Evolutionary conservation across 1,140 invertebrate species (phyloP), one percentile per base, ranked within the genome.

Genomic region (Sitobion miscanthi): DNA sequence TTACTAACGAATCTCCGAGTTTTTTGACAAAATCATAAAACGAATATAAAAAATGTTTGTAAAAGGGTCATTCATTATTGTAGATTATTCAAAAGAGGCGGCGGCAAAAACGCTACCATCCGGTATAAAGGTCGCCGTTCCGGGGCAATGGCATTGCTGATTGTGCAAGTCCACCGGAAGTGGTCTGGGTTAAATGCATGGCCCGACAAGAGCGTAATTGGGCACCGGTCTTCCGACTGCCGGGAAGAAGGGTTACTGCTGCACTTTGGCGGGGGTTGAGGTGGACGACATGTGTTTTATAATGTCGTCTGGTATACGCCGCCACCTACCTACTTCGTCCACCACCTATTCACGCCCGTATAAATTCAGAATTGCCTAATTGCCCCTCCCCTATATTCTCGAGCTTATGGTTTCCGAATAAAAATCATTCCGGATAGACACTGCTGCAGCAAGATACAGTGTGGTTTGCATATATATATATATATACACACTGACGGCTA

Each of bases 221-320:
- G 90, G 21, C 90, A 49, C 30, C n/a, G 90, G 90, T 82, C 90
- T 83, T 47, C 9, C 45, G 62, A 62, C 25, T n/a, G 38, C 83
- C 21, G 35, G 35, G 47, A 89, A 89, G 49, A 69, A 47, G 38
- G 90, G 90, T 62, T 90, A 23, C 23, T 11, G 9, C 62, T 77
- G 62, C 14, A 14, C 62, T 69, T 69, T 69, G 17, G 30, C 62
- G 45, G 0, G 5, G 5, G 20, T 14, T 8, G 23, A 57, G 42
- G 25, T 62, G 57, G 90, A 69, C 62, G n/a, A 91, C 90, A 47
- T 69, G 45, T 91, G 90, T 91, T 69, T 91, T n/a, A 62, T 90
- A 90, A 62, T 90, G 54, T 90, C 89, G 54, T 62, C 89, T 25
- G 89, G 47, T 49, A 17, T 52, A 8, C 47, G 23, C 38, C 87